Evolutionary conservation across 1,140 invertebrate genomes (phyloP).

Genomic region (Bradysia coprophila): DNA sequence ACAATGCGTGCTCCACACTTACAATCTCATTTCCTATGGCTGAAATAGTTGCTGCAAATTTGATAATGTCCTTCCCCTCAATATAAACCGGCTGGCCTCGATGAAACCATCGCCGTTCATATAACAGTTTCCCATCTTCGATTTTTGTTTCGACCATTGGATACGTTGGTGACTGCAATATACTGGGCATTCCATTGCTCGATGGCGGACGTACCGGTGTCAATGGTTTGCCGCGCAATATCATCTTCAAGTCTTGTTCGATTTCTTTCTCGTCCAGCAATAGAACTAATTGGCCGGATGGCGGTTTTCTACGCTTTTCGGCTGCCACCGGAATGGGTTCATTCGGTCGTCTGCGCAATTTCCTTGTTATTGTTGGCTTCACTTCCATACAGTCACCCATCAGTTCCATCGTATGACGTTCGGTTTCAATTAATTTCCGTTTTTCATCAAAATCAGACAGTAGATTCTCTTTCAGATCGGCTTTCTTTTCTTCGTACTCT

Average conservation of each 20-base stretch:
- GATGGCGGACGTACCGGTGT: slow-evolving; percentile 7
- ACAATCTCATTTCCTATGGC: slow-evolving; percentile 78
- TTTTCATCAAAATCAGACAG: slow-evolving; percentile 87
- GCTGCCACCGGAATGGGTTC: slow-evolving; percentile 77
- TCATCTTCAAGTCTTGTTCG: slow-evolving; percentile 68
- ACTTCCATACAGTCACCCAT: slow-evolving; percentile 75
- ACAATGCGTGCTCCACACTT: slow-evolving; percentile 18
- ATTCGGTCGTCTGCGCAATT: slow-evolving; percentile 77
- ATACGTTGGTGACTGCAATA: slow-evolving; percentile 19
- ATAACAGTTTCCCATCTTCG: slow-evolving; percentile 85
- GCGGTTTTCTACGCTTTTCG: slow-evolving; percentile 52
- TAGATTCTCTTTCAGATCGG: slow-evolving; percentile 74
- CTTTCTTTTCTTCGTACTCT: slow-evolving; percentile 90
- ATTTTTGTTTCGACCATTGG: slow-evolving; percentile 56
- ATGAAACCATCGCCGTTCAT: slow-evolving; percentile 89
- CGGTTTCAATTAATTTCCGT: slow-evolving; percentile 70
- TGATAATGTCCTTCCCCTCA: slow-evolving; percentile 65
- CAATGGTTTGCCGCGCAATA: slow-evolving; percentile 44
- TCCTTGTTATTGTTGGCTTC: slow-evolving; percentile 59
- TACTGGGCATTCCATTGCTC: background rate
- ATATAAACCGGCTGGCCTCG: slow-evolving; percentile 82
- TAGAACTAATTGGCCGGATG: slow-evolving; percentile 67
- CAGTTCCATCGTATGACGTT: slow-evolving; percentile 69
- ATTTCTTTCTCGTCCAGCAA: slow-evolving; percentile 78
- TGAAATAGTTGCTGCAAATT: slow-evolving; percentile 72